A percentile compares a stretch with the other conserved stretches of the same genome.
These are phyloP conservation scores for Paelopatides confundens DNA, from an alignment of 53 echinoderm and acorn worm genomes.

Conservation along the genomic window DNA sequence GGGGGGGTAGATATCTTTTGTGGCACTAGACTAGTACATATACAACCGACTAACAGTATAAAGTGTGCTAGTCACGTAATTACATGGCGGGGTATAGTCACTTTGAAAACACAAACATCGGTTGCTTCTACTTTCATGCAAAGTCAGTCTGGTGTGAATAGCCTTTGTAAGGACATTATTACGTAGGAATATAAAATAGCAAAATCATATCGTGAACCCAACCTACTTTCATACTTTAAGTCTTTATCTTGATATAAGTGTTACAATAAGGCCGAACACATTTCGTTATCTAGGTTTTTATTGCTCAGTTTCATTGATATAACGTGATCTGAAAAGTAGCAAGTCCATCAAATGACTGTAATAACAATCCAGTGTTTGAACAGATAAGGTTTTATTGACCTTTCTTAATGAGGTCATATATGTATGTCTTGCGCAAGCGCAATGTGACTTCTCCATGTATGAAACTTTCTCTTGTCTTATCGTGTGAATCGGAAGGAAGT, in stretches of 20 bases:
- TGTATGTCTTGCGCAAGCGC: constrained; percentile 8
- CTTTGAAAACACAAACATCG: no score
- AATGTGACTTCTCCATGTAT: not conserved
- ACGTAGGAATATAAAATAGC: no score
- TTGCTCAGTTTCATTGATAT: not conserved
- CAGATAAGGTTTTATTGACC: constrained; percentile 14
- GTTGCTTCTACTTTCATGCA: no score
- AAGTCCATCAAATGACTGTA: no score
- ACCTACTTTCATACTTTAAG: constrained; percentile 10
- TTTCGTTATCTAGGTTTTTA: not conserved
- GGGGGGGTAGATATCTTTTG: no score
- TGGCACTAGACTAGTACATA: no score
- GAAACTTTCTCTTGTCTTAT: constrained; percentile 8
- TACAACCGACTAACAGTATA: no score
- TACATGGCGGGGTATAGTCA: no score
- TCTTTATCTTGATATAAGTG: not conserved
- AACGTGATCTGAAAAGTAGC: not conserved
- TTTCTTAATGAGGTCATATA: constrained; percentile 8
- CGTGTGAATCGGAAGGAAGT: constrained; percentile 21
- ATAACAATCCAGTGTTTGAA: not conserved
- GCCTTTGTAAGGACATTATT: no score
- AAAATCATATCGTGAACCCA: constrained; percentile 4
- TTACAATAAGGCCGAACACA: not conserved
- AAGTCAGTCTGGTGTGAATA: no score
- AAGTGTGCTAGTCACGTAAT: no score